Conservation (phyloP, 2,888 invertebrate species). For the Trachelus iudaicus region DNA sequence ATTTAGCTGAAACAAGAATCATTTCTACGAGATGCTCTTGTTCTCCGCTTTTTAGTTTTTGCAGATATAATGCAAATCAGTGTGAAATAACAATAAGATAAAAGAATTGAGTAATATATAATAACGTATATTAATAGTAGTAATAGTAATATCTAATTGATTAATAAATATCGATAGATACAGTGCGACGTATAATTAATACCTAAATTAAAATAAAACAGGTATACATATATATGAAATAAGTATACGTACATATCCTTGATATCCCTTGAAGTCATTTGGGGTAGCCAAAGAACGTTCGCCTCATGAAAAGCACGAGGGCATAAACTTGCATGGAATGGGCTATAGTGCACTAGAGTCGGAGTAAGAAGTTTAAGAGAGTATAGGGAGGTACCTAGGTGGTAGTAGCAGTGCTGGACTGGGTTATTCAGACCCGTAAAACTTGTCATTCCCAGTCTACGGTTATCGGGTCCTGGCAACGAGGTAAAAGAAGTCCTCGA, state of each 20-base stretch:
- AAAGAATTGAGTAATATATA: neutral
- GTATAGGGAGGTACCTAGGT: neutral
- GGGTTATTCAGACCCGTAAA: neutral
- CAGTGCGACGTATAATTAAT: neutral
- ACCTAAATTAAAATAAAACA: neutral
- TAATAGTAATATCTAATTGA: neutral
- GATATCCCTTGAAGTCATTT: neutral
- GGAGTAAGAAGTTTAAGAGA: neutral
- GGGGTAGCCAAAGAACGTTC: neutral
- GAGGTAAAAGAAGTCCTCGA: neutral
- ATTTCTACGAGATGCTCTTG: neutral
- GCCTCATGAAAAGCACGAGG: neutral
- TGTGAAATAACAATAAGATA: neutral
- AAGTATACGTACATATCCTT: too few species aligned
- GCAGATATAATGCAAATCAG: neutral
- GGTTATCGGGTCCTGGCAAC: neutral
- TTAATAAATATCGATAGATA: neutral
- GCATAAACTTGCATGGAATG: neutral
- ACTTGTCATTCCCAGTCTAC: neutral
- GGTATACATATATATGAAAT: too few species aligned
- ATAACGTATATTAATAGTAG: too few species aligned
- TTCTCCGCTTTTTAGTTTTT: neutral
- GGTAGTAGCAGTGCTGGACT: neutral
- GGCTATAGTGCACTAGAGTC: neutral
- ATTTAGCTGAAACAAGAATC: neutral